A percentile compares a stretch with the other conserved stretches of the same genome.
These are phyloP conservation scores for Lophius piscatorius DNA, from an alignment of 2,113 vertebrate genomes.

Conservation along the genomic window DNA sequence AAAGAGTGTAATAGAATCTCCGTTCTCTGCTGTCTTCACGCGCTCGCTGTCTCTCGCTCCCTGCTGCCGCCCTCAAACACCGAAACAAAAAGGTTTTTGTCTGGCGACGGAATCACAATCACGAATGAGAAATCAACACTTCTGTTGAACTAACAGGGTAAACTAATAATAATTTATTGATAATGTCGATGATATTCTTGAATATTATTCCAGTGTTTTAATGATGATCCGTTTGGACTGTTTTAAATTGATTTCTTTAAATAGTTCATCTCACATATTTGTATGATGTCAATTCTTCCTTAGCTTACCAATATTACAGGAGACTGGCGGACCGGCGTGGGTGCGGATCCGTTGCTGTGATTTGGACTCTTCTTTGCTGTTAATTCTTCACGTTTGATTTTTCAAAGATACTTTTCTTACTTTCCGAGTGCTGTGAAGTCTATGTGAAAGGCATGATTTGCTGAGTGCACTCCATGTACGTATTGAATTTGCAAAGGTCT, in stretches of 20 bases:
- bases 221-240: slow-evolving; percentile 79
- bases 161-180: slow-evolving; percentile 82
- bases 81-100: slow-evolving; percentile 77
- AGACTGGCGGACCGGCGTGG: slow-evolving; percentile 55
- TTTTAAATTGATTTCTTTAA: slow-evolving; percentile 71
- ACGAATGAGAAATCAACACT: slow-evolving; percentile 76
- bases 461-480: slow-evolving; percentile 76
- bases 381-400: slow-evolving; percentile 74
- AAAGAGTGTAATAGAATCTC: slow-evolving; percentile 49
- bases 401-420: slow-evolving; percentile 62
- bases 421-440: slow-evolving; percentile 76
- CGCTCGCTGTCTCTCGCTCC: slow-evolving; percentile 59
- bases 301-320: slow-evolving; percentile 76
- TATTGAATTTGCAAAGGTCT: slow-evolving; percentile 64
- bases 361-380: slow-evolving; percentile 75
- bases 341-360: slow-evolving; percentile 64
- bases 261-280: slow-evolving; percentile 82
- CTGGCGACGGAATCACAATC: slow-evolving; percentile 78
- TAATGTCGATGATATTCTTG: slow-evolving; percentile 81
- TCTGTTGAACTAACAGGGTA: slow-evolving; percentile 84
- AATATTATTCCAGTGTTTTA: slow-evolving; percentile 82
- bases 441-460: slow-evolving; percentile 81
- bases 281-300: slow-evolving; percentile 80
- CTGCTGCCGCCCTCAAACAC: slow-evolving; percentile 68
- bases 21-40: slow-evolving; percentile 60